phyloP scores from a whole-genome alignment of 2,888 invertebrate species.

The Deilephila elpenor region DNA sequence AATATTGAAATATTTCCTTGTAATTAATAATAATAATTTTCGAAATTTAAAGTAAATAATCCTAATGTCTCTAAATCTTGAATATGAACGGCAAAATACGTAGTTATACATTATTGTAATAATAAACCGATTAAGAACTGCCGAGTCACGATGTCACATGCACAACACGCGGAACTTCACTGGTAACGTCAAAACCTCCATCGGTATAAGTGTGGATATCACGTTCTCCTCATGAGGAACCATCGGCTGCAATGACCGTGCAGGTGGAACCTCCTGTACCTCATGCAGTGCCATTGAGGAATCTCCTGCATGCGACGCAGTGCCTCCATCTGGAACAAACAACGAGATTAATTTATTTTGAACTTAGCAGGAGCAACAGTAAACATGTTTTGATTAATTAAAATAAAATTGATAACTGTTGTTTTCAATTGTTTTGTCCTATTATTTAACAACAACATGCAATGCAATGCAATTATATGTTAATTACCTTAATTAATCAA shows the following conservation, averaged over 20 bases:
- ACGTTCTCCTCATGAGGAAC: conserved; percentile 84
- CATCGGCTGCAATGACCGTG: conserved; percentile 91
- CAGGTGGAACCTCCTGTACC: conserved; percentile 91
- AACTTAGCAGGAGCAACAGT: too few species aligned
- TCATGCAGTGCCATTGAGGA: conserved; percentile 93
- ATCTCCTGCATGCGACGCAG: conserved; percentile 90
- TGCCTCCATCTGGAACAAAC: conserved; percentile 82
- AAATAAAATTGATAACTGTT: not conserved
- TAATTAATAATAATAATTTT: too few species aligned
- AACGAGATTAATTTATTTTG: not conserved
- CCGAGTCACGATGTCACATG: not conserved
- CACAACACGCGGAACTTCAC: too few species aligned
- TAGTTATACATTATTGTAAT: not conserved
- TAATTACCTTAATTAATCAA: too few species aligned
- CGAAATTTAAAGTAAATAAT: too few species aligned
- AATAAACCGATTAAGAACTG: not conserved
- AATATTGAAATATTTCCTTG: too few species aligned
- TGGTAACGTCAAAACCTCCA: conserved; percentile 14
- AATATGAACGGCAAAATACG: not conserved
- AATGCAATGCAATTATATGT: too few species aligned
- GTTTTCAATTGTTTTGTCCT: too few species aligned
- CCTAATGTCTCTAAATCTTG: too few species aligned
- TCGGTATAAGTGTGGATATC: conserved; percentile 53
- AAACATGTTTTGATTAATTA: not conserved
- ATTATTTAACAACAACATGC: too few species aligned